Base-by-base conservation (phyloP, 2,888 invertebrate genomes). In the Hofmannophila pseudospretella region DNA sequence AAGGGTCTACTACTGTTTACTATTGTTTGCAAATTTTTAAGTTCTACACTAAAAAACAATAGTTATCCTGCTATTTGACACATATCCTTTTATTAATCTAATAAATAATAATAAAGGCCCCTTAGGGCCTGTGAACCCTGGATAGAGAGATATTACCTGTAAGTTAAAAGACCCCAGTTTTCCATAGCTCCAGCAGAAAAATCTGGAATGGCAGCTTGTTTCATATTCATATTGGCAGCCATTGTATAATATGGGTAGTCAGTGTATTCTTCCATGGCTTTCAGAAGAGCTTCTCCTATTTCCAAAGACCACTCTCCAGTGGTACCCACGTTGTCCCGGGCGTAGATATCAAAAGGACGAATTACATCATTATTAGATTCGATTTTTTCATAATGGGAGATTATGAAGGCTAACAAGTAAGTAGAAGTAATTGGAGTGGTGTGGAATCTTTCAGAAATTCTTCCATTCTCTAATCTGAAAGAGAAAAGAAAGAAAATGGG, bases 121-220 rank as follows among this genome's bases (percentile, higher is more conserved):
- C n/a, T n/a, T 16, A 16, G 16, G 16, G 16, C 5, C 16, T 4
- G 3, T 16, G 5, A 16, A 16, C 5, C 16, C 3, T 5, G 5
- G 16, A 5, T 4, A 5, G 5, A 16, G 16, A 10, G 4, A 4
- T 11, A 12, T 27, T 67, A 90, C 91, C 90, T 90, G 79, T 93
- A 95, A 0, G 94, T 94, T 23, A 94, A 88, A 19, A 95, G 82
- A 4, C 94, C 95, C 94, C 94, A 95, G 60, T 95, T 95, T 69
- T 94, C 94, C 94, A 95, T 94, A 39, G 94, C 94, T 38, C 93
- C 93, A 52, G 92, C 91, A 19, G 91, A 88, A 65, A 94, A 94
- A 57, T 94, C 93, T 2, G 94, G 93, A 39, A 95, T 90, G 1
- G 94, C 94, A 5, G 94, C 91, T 52, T 94, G 90, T 58, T 95